A percentile compares a stretch with the other conserved stretches of the same genome.
phyloP scores from a whole-genome alignment of 2,797 vertebrate species.

The Platyrinchus mystaceus region DNA sequence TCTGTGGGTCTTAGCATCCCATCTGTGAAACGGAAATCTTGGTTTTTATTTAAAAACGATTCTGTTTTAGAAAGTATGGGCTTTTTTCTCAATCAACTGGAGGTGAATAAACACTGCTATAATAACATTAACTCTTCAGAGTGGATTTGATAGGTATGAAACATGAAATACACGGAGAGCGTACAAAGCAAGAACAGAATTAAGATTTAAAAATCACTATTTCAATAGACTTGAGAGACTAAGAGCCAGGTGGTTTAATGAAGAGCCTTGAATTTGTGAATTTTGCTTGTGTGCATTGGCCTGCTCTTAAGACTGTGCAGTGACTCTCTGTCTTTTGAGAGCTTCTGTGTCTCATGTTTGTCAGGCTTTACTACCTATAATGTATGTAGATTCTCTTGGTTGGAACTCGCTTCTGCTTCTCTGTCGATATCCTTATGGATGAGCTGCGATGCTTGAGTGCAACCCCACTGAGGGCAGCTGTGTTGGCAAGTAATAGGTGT shows the following conservation, averaged over 20 bases:
- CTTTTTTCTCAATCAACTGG: accelerated
- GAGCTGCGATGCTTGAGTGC: background rate
- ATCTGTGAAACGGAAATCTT: background rate
- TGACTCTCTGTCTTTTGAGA: background rate
- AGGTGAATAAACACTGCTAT: background rate
- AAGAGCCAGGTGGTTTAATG: background rate
- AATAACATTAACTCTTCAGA: background rate
- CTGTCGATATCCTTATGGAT: accelerated
- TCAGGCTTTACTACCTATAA: background rate
- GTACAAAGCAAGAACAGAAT: background rate
- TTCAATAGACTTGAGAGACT: background rate
- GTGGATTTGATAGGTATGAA: background rate
- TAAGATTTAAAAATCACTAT: background rate
- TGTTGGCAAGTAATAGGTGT: background rate
- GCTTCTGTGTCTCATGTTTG: background rate
- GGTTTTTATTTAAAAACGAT: background rate
- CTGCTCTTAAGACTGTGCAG: background rate
- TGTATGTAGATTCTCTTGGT: background rate
- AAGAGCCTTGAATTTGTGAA: background rate
- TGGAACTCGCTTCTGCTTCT: background rate
- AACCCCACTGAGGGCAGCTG: background rate
- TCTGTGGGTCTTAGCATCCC: background rate
- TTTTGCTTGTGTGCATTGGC: background rate
- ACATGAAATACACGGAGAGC: background rate
- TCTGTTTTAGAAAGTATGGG: background rate